phyloP scores from a whole-genome alignment of 2,888 invertebrate species.

The Phorcus lineatus region DNA sequence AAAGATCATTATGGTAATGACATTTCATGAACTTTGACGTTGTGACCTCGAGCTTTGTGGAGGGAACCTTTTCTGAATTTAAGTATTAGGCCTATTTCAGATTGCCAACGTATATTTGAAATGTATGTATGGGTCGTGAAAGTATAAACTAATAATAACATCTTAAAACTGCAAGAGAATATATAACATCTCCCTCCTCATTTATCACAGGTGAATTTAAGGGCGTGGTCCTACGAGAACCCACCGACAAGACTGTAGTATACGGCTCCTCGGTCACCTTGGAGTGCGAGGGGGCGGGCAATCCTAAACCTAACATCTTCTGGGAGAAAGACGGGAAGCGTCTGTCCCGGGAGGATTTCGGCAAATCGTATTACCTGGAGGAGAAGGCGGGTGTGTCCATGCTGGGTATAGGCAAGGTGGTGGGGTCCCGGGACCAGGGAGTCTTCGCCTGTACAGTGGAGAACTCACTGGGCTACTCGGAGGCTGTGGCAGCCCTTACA shows the following conservation, averaged over 20 bases:
- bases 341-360: not conserved
- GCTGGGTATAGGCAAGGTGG: not conserved
- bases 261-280: not conserved
- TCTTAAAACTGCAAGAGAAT: no score
- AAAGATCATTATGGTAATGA: no score
- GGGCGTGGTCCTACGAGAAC: not conserved
- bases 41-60: no score
- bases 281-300: not conserved
- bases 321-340: slow-evolving; percentile 10
- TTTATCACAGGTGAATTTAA: not conserved
- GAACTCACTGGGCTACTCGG: not conserved
- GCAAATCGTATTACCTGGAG: slow-evolving; percentile 6
- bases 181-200: no score
- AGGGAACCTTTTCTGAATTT: no score
- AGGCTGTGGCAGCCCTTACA: not conserved
- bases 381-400: not conserved
- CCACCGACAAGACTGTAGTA: not conserved
- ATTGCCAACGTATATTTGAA: no score
- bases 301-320: not conserved
- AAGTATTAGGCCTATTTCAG: no score
- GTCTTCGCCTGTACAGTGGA: not conserved
- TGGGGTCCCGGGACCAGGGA: not conserved
- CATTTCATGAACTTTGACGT: no score
- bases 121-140: no score
- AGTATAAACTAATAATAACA: no score